Conservation (phyloP, 2,113 vertebrate species). For the Lichenostomus cassidix region DNA sequence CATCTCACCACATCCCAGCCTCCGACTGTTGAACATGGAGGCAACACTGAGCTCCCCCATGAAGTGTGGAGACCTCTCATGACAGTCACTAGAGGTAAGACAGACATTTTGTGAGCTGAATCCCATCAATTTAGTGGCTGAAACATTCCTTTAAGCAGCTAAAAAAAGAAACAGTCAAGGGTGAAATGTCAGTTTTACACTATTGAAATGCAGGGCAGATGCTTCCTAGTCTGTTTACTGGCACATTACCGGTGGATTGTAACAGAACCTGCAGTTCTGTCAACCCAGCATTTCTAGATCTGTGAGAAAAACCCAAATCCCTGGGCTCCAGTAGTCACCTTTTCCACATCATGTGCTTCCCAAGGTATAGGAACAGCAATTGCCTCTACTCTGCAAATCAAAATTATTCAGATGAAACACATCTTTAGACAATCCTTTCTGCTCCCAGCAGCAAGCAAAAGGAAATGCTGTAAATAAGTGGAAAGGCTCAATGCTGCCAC, state of each 20-base stretch:
- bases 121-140: neutral
- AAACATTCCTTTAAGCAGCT: neutral
- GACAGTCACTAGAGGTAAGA: neutral
- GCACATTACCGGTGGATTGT: accelerated
- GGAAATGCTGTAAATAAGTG: neutral
- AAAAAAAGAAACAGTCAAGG: neutral
- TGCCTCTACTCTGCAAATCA: neutral
- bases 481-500: neutral
- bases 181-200: neutral
- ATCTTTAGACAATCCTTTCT: neutral
- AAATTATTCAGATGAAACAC: neutral
- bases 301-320: neutral
- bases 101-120: neutral
- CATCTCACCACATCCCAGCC: neutral
- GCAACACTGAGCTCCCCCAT: neutral
- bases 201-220: neutral
- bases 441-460: neutral
- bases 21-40: neutral
- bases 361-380: neutral
- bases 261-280: neutral
- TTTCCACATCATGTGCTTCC: neutral
- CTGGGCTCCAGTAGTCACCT: neutral
- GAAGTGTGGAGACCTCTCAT: neutral
- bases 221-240: neutral
- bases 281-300: neutral